phyloP scores from a whole-genome alignment of 2,113 vertebrate genomes.

The Taxidea taxus region DNA sequence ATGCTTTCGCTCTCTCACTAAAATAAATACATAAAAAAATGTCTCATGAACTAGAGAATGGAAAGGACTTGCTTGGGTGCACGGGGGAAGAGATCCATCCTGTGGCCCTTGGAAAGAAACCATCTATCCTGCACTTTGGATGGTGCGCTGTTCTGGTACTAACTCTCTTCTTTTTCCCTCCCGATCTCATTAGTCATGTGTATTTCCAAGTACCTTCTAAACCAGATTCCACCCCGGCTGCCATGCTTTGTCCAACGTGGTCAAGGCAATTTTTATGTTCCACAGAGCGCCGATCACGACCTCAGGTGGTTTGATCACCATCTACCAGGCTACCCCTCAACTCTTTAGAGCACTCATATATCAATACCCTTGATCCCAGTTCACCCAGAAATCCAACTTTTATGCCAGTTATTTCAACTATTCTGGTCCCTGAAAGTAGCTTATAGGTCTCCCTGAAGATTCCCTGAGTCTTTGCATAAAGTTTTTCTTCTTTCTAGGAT shows the following conservation, averaged over 20 bases:
- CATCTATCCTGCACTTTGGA: background rate
- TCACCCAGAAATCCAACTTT: background rate
- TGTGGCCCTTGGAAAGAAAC: background rate
- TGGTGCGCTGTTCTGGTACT: no score
- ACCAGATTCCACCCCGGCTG: no score
- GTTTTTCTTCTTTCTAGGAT: background rate
- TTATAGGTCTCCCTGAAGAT: background rate
- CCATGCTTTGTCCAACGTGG: background rate
- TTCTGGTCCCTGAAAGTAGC: background rate
- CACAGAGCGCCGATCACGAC: rapidly evolving
- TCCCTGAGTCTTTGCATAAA: background rate
- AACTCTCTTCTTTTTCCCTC: no score
- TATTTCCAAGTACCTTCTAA: background rate
- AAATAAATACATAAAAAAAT: background rate
- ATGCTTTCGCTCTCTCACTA: background rate
- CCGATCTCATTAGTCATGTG: background rate
- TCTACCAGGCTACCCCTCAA: background rate
- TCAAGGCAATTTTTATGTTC: background rate
- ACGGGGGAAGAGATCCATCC: background rate
- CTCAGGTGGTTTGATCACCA: background rate
- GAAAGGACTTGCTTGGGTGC: rapidly evolving
- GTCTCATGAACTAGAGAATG: background rate
- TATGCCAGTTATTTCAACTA: background rate
- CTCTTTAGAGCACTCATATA: background rate
- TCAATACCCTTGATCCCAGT: background rate